Base-by-base conservation (phyloP, 2,797 vertebrate species). In the Momotus momota region DNA sequence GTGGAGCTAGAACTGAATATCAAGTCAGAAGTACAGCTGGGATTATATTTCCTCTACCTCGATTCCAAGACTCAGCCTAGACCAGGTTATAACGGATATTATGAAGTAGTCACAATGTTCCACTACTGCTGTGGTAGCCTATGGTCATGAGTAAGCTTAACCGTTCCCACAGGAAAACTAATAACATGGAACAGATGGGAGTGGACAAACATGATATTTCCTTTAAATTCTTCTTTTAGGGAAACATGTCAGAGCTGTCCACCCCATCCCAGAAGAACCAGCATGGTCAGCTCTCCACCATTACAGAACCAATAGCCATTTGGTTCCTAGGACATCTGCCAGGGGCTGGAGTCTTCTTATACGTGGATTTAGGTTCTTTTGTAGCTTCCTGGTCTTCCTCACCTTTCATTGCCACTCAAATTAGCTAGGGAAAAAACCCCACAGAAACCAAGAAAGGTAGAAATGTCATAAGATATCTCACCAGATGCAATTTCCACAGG, bases 221-320 rank as follows among this genome's bases (percentile, higher is more conserved):
- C 49, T 84, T 81, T 67, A 26, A 57, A 69, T 69, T 79, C 1
- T 14, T 86, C 61, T 51, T 78, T 43, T 31, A 7, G 10, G 15
- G 29, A 10, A 89, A 27, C 9, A 46, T 1, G 1, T 58, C 40
- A 81, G 74, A 75, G 12, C 29, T 71, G 8, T 67, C n/a, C 19
- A 60, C 33, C 15, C 2, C 23, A 41, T n/a, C 5, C 9, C 9
- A 3, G 2, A 40, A 89, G 22, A 85, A 57, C 9, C 27, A 41
- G 6, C 8, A 27, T 14, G n/a, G 33, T 66, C 35, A 23, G 49
- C 7, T 41, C 16, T 77, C 49, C 0, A 0, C 31, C 45, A 19
- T 31, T 61, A 71, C 14, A 64, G 29, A 51, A 8, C 26, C 31
- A 84, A 66, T 7, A 74, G 25, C 10, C 12, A 1, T 55, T 60